Evolutionary conservation across 2,113 vertebrate species (phyloP).

Genomic region (Pelecanus crispus): DNA sequence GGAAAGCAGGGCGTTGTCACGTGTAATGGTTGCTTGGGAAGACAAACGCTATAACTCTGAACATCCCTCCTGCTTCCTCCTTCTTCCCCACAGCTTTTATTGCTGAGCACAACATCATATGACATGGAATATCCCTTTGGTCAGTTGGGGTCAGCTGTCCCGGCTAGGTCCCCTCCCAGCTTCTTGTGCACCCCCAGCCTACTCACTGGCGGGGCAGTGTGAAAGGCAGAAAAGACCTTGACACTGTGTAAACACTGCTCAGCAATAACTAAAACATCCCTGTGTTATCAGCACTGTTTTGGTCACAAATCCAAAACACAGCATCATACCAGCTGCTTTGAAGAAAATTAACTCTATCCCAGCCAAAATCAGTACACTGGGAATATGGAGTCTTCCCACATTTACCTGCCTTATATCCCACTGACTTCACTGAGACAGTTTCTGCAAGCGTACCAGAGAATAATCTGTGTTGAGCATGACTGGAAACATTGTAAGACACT

Average conservation of each 20-base stretch:
- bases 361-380: not conserved
- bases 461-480: not conserved
- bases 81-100: not conserved
- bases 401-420: not conserved
- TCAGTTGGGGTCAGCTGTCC: not conserved
- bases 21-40: not conserved
- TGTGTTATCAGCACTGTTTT: not conserved
- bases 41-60: not conserved
- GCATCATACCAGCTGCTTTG: not conserved
- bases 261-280: not conserved
- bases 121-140: not conserved
- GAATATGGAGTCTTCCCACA: not conserved
- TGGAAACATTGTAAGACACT: not conserved
- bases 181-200: not conserved
- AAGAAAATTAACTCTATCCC: not conserved
- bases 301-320: not conserved
- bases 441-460: not conserved
- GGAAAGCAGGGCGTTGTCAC: not conserved
- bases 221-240: not conserved
- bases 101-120: not conserved
- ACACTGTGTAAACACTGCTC: not conserved
- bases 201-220: accelerated
- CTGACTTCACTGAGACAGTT: not conserved
- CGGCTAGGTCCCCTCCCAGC: accelerated
- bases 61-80: accelerated